Evolutionary conservation across 2,888 invertebrate genomes (phyloP), one percentile per base, ranked within the genome.

Genomic region (Clistopyga incitator): DNA sequence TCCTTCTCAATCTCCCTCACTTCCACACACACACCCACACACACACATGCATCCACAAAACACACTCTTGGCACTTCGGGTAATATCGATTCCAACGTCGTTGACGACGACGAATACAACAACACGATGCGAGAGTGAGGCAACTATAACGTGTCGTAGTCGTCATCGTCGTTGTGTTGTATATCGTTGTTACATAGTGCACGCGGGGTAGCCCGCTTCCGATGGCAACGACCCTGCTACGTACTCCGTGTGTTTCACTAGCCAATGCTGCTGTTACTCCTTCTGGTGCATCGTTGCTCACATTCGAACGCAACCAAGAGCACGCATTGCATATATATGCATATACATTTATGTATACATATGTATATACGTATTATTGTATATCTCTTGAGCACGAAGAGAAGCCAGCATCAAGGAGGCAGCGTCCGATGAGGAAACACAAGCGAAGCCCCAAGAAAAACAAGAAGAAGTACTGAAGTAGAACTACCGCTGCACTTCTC

Each of bases 191-290:
- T 65, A 56, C 82, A 82, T 76, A 75, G 85, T 79, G 84, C 77
- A 78, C 76, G 88, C 88, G 88, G 91, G 91, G 91, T 91, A 89
- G 89, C 87, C 75, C 81, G 87, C 86, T 84, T 84, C 86, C 87
- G 89, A 91, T 91, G 91, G 91, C 91, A 92, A 91, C 92, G 92
- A 92, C 92, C 92, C 91, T 92, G 87, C 89, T 88, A 87, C 89
- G 88, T 86, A 86, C 89, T 88, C 47, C 52, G 75, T 75, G 75
- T 74, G 47, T 34, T 64, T 25, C 67, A 67, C 67, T 67, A 11
- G 56, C 72, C 42, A 25, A 20, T 20, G 38, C 64, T 42, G 8
- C 45, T 47, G 20, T 71, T 47, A n/a, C 25, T 25, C 67, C 47
- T 25, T 47, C 47, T 15, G 67, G 23, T 67, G 47, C 42, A 47